Base-by-base conservation (phyloP, 2,113 vertebrate genomes). In the Pampusana beccarii region DNA sequence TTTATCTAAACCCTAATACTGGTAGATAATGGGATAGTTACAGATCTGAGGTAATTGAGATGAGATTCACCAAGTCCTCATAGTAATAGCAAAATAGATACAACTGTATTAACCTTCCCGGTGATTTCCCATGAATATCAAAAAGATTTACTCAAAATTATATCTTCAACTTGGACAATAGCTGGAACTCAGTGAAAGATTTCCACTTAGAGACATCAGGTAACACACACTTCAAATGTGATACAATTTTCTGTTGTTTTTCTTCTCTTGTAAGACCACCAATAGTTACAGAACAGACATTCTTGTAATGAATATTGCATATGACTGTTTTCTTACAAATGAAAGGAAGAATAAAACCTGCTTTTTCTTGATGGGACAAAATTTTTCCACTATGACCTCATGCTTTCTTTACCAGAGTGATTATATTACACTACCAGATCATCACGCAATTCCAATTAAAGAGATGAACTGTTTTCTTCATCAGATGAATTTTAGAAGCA, bases 371-470 rank as follows among this genome's bases (percentile, higher is more conserved):
- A 97, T 97, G 96, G 95, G 95, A 96, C 86, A 96, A 97, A 98
- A 98, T 98, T 84, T 98, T 98, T 98, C 98, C 98, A 98, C 74
- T 88, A 88, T 98, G 98, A 98, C 96, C 93, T 98, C 97, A 99
- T 98, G 95, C 36, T 87, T 92, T 92, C 42, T 96, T 95, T 88
- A 93, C 54, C 86, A 40, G 77, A 92, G 65, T 31, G 77, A 94
- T 89, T 90, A 31, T 88, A 96, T 97, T 93, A 57, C 56, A 82
- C 62, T 93, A 78, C 36, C 42, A 93, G 86, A 90, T 93, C 88
- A 78, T 69, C 84, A 92, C 90, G 67, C 48, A 96, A 71, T 86
- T 87, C 82, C 75, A 95, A 25, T 90, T 91, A 92, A 31, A 96
- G 48, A 48, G 83, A 42, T 71, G 75, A 70, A 72, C 83, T 96